These are phyloP conservation scores for Momotus momota DNA, from an alignment of 2,797 vertebrate species.

Conservation along the genomic window DNA sequence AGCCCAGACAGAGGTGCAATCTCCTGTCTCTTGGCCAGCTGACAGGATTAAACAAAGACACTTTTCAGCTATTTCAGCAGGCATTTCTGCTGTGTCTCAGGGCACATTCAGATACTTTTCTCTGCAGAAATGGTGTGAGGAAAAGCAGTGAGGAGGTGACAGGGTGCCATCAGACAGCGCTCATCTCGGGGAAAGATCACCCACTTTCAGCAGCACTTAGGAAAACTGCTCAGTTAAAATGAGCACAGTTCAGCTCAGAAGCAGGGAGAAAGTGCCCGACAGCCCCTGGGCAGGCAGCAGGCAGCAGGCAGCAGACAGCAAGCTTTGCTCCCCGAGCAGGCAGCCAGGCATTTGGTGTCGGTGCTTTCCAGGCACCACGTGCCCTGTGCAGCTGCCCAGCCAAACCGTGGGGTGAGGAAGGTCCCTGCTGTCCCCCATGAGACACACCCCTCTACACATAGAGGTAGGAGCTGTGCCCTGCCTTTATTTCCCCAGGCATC, in stretches of 20 bases:
- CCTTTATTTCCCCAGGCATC: background rate
- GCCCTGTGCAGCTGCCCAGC: too few relatives aligned
- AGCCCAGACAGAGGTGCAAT: background rate
- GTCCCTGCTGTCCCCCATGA: background rate
- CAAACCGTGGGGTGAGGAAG: background rate
- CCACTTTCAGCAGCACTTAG: background rate
- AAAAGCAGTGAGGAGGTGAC: background rate
- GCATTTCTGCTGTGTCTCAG: background rate
- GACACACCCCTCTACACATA: background rate
- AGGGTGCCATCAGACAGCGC: background rate
- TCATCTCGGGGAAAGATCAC: background rate
- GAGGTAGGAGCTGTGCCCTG: background rate
- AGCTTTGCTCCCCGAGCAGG: background rate
- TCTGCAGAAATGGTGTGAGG: background rate
- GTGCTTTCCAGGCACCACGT: background rate
- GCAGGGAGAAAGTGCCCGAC: rapidly evolving
- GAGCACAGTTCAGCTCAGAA: background rate
- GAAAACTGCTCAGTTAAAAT: background rate
- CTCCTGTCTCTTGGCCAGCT: background rate
- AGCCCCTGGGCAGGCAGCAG: background rate
- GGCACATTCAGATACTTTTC: background rate
- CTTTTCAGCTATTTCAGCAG: background rate
- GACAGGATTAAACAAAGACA: background rate
- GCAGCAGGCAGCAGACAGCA: background rate
- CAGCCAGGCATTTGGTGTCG: background rate